phyloP scores from a whole-genome alignment of 2,888 invertebrate genomes.

The Folsomia manolachei region DNA sequence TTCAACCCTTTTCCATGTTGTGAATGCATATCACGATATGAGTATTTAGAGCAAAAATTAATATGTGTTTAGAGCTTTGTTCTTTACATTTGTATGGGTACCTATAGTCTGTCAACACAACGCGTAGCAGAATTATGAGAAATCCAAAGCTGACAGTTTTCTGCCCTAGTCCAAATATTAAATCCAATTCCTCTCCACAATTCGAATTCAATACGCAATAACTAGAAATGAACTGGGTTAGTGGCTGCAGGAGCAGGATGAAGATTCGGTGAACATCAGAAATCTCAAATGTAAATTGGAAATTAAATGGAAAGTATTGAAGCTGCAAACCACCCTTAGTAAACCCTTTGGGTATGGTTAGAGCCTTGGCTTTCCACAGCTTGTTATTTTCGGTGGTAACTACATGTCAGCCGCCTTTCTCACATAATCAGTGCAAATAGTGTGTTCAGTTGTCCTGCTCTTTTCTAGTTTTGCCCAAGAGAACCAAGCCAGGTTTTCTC shows the following conservation, averaged over 20 bases:
- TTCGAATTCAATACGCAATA: too few relatives aligned
- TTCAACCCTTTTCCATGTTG: background rate
- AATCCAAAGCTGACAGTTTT: background rate
- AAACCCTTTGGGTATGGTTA: too few relatives aligned
- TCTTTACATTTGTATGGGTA: too few relatives aligned
- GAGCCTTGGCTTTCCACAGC: too few relatives aligned
- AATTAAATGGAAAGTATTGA: background rate
- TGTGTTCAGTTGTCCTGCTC: background rate
- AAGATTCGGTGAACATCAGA: background rate
- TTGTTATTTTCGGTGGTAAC: too few relatives aligned
- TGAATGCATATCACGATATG: too few relatives aligned
- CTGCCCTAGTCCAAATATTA: background rate
- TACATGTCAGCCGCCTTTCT: too few relatives aligned
- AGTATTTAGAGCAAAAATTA: background rate
- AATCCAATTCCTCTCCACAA: background rate
- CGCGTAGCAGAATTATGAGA: too few relatives aligned
- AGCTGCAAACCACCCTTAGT: too few relatives aligned
- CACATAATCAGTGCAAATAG: too few relatives aligned
- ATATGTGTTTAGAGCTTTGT: background rate
- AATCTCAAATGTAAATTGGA: background rate
- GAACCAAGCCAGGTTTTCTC: background rate
- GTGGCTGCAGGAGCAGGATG: too few relatives aligned
- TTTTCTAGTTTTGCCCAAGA: background rate
- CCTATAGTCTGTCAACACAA: too few relatives aligned
- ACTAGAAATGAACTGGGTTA: background rate